These are phyloP conservation scores for Cricetomys ansorgei DNA, from an alignment of 2,113 vertebrate genomes.

Conservation along the genomic window DNA sequence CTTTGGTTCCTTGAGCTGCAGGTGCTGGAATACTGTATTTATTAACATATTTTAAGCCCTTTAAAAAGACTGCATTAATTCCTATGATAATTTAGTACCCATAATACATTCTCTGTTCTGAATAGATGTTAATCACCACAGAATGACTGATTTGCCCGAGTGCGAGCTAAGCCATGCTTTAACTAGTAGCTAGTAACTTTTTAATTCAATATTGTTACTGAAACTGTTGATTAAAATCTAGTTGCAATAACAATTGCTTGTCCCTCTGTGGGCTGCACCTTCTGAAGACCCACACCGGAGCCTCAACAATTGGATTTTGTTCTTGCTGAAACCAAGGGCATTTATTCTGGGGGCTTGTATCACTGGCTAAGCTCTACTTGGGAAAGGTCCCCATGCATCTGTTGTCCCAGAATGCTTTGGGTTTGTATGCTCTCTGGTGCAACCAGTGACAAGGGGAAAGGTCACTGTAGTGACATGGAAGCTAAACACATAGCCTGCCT, in stretches of 20 bases:
- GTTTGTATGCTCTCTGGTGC: not conserved
- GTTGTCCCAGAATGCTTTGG: not conserved
- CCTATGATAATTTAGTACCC: conserved; percentile 90
- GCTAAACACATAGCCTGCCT: not conserved
- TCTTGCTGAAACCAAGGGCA: conserved; percentile 43
- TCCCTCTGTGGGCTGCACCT: not conserved
- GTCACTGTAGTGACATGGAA: conserved; percentile 4
- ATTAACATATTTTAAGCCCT: conserved; percentile 93
- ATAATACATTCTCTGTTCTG: conserved; percentile 89
- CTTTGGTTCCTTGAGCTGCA: conserved; percentile 90
- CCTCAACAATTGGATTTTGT: conserved; percentile 48
- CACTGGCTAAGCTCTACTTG: conserved; percentile 4
- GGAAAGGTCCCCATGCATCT: conserved; percentile 33
- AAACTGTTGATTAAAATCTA: conserved; percentile 85
- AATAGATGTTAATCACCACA: conserved; percentile 90
- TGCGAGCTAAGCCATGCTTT: conserved; percentile 82
- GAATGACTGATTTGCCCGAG: conserved; percentile 85
- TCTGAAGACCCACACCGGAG: conserved; percentile 66
- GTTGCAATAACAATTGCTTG: conserved; percentile 74
- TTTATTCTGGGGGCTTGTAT: conserved; percentile 47
- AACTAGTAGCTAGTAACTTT: conserved; percentile 87
- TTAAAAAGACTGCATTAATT: conserved; percentile 92
- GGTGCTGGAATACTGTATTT: conserved; percentile 91
- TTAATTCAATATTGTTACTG: conserved; percentile 85
- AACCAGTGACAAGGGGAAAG: conserved; percentile 43